phyloP scores from a whole-genome alignment of 1,140 invertebrate genomes.

The Dreissena rostriformis region DNA sequence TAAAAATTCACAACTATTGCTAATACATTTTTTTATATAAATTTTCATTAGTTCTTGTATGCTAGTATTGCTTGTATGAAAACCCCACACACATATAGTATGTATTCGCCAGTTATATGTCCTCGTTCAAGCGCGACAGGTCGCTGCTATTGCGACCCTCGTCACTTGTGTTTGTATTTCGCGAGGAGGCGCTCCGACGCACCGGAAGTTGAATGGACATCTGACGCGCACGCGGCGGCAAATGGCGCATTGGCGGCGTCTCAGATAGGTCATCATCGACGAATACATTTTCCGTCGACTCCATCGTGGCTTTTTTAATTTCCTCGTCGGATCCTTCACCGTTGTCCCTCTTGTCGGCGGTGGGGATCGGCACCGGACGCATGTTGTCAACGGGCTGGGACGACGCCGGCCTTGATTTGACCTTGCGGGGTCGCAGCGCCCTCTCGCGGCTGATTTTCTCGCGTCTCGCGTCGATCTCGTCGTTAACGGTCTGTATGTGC shows the following conservation, averaged over 20 bases:
- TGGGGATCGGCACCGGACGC: too few relatives aligned
- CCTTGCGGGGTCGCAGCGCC: constrained; percentile 22
- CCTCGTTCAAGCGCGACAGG: background rate
- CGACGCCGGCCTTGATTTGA: constrained; percentile 21
- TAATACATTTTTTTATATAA: background rate
- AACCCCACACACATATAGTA: background rate
- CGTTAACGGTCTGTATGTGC: constrained; percentile 24
- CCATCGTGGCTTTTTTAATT: background rate
- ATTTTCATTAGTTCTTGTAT: background rate
- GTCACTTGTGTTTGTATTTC: background rate
- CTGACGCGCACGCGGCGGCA: background rate
- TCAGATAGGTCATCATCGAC: background rate
- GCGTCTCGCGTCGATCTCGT: constrained; percentile 32
- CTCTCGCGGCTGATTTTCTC: constrained; percentile 32
- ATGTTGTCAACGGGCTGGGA: background rate
- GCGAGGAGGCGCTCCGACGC: background rate
- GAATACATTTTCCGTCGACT: background rate
- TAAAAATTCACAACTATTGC: background rate
- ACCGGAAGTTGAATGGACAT: constrained; percentile 26
- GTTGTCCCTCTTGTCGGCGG: background rate
- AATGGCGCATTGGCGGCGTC: background rate
- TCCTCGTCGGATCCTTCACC: background rate
- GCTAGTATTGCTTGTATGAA: background rate
- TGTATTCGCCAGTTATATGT: background rate
- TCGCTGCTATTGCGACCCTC: background rate